Conservation (phyloP, 2,888 invertebrate genomes). For the Drosophila acutilabella region DNA sequence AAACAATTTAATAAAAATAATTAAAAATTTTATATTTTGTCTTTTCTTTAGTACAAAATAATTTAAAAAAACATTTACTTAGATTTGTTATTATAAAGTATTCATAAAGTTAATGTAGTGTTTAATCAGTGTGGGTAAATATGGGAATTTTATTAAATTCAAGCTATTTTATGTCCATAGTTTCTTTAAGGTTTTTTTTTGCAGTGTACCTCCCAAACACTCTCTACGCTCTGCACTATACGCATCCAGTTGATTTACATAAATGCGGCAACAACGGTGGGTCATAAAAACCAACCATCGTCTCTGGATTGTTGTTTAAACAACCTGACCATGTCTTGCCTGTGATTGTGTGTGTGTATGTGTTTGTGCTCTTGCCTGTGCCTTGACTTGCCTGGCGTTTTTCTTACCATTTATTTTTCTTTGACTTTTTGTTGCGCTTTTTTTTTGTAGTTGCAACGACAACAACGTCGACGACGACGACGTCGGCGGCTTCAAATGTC, state of each 20-base stretch:
- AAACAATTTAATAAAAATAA: too few species aligned
- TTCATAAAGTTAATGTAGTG: too few species aligned
- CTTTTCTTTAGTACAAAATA: too few species aligned
- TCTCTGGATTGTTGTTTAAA: constrained; percentile 64
- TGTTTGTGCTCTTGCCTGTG: constrained; percentile 2
- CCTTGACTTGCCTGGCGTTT: constrained; percentile 37
- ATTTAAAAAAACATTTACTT: too few species aligned
- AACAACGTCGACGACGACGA: background rate
- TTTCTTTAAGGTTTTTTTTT: background rate
- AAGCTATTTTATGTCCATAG: too few species aligned
- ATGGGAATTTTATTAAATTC: too few species aligned
- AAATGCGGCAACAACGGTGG: constrained; percentile 52
- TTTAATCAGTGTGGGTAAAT: too few species aligned
- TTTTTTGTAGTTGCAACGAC: constrained; percentile 16
- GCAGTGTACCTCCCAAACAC: background rate
- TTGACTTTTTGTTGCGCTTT: constrained; percentile 24
- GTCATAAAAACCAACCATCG: constrained; percentile 62
- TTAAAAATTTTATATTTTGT: too few species aligned
- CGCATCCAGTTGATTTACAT: constrained; percentile 74
- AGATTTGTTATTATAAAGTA: too few species aligned
- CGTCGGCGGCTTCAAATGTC: constrained; percentile 73
- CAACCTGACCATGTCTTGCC: constrained; percentile 77
- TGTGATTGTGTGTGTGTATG: constrained; percentile 8
- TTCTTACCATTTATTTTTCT: constrained; percentile 28
- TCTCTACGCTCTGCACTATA: constrained; percentile 15